phyloP scores from a whole-genome alignment of 2,888 invertebrate genomes.

The Aphodius granarius region DNA sequence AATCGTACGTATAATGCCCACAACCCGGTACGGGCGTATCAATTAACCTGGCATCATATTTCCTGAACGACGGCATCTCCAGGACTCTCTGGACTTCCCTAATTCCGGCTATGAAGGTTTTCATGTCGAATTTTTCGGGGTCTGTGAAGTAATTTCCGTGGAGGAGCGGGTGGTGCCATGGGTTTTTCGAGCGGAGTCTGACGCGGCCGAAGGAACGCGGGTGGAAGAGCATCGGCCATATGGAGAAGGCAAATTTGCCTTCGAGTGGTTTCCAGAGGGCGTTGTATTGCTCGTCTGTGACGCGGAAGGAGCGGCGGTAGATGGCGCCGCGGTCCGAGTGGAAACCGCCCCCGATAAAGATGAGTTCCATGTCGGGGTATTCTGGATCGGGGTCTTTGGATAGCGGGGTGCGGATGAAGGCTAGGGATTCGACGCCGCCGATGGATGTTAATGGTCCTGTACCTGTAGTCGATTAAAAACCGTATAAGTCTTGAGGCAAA shows the following conservation, averaged over 20 bases:
- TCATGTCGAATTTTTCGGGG: slow-evolving; percentile 53
- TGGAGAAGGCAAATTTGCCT: slow-evolving; percentile 42
- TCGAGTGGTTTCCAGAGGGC: slow-evolving; percentile 60
- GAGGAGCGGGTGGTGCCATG: slow-evolving; percentile 71
- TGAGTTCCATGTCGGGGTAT: slow-evolving; percentile 71
- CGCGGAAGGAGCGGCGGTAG: slow-evolving; percentile 55
- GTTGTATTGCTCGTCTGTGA: slow-evolving; percentile 60
- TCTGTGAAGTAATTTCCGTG: slow-evolving; percentile 80
- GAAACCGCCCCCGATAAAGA: slow-evolving; percentile 61
- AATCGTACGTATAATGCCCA: slow-evolving; percentile 46
- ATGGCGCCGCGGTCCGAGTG: slow-evolving; percentile 43
- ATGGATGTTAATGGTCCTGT: slow-evolving; percentile 58
- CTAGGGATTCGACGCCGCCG: slow-evolving; percentile 62
- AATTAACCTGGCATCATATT: slow-evolving; percentile 51
- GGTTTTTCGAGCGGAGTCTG: slow-evolving; percentile 69
- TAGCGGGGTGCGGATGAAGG: slow-evolving; percentile 62
- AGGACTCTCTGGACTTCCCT: slow-evolving; percentile 58
- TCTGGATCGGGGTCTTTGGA: slow-evolving; percentile 56
- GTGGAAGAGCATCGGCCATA: slow-evolving; percentile 72
- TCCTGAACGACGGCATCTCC: slow-evolving; percentile 54
- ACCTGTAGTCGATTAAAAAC: slow-evolving; percentile 20
- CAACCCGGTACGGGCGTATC: slow-evolving; percentile 58
- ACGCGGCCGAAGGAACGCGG: slow-evolving; percentile 73
- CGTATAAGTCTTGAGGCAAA: too few relatives aligned
- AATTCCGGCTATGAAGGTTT: slow-evolving; percentile 48